Percentiles rank a stretch among this genome's conserved stretches.
These are phyloP conservation scores for Frieseomelitta varia DNA, from an alignment of 1,140 invertebrate species.

Conservation along the genomic window DNA sequence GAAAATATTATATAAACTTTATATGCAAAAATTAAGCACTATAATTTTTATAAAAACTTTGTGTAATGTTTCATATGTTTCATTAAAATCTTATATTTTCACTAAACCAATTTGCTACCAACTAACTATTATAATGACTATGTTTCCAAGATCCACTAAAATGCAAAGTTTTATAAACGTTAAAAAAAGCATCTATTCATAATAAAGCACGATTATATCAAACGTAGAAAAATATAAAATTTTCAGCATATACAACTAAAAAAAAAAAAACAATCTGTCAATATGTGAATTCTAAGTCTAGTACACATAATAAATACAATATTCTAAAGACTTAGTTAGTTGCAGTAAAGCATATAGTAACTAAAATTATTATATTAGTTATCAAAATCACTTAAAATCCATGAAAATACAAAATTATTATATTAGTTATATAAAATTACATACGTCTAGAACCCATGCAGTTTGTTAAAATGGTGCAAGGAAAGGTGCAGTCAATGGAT, in stretches of 20 bases:
- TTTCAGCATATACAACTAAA: neutral
- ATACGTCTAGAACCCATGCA: slow-evolving; percentile 1
- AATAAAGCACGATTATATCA: neutral
- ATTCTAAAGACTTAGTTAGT: neutral
- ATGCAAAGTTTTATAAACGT: neutral
- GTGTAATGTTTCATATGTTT: neutral
- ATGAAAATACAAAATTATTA: neutral
- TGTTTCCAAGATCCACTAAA: neutral
- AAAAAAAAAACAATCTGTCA: neutral
- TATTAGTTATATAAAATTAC: neutral
- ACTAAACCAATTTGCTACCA: neutral
- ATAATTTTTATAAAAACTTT: neutral
- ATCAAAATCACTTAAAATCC: no score
- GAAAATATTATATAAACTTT: neutral
- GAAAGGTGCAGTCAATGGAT: neutral
- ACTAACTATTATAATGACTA: no score
- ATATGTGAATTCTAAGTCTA: neutral
- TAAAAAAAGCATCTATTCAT: neutral
- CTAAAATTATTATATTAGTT: neutral
- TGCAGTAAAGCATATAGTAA: neutral
- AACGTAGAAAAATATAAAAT: neutral
- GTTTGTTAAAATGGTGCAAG: neutral
- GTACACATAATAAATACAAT: neutral
- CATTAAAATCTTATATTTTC: neutral
- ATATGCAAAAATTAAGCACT: neutral